phyloP scores from a whole-genome alignment of 35 echinoderm and acorn worm species.

The Heliocidaris tuberculata region DNA sequence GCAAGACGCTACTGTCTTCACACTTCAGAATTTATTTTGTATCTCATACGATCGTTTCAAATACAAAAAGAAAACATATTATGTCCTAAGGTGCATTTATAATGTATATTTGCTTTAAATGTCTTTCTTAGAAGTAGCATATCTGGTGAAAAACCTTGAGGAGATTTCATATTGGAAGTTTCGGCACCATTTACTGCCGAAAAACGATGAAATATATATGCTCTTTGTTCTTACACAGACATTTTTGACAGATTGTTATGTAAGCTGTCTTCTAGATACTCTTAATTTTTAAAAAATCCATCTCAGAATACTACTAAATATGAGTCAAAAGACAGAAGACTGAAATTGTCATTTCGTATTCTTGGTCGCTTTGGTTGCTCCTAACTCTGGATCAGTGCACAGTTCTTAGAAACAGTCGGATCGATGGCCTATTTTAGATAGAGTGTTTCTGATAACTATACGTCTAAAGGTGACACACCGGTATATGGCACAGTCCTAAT shows the following conservation, averaged over 20 bases:
- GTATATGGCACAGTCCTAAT: not conserved
- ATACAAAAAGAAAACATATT: not conserved
- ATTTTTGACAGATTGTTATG: too few relatives aligned
- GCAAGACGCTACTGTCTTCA: not conserved
- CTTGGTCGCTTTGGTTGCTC: too few relatives aligned
- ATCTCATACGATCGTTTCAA: not conserved
- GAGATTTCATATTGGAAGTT: not conserved
- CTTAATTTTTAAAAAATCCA: too few relatives aligned
- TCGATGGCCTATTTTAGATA: too few relatives aligned
- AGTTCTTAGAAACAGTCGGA: too few relatives aligned
- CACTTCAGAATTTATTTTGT: not conserved
- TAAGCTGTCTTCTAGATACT: too few relatives aligned
- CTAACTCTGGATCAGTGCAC: too few relatives aligned
- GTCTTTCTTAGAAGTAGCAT: not conserved
- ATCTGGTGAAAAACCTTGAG: not conserved
- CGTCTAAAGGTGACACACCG: not conserved
- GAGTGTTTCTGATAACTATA: not conserved
- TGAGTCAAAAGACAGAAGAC: too few relatives aligned
- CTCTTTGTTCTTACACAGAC: too few relatives aligned
- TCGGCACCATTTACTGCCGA: not conserved
- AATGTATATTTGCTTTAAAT: not conserved
- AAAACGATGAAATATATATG: not conserved
- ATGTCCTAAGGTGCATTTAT: slow-evolving; percentile 5
- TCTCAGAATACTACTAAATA: too few relatives aligned
- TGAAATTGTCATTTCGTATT: too few relatives aligned